Evolutionary conservation across 2,888 invertebrate species (phyloP), one percentile per base, ranked within the genome.

Genomic region (Melanchra persicariae): DNA sequence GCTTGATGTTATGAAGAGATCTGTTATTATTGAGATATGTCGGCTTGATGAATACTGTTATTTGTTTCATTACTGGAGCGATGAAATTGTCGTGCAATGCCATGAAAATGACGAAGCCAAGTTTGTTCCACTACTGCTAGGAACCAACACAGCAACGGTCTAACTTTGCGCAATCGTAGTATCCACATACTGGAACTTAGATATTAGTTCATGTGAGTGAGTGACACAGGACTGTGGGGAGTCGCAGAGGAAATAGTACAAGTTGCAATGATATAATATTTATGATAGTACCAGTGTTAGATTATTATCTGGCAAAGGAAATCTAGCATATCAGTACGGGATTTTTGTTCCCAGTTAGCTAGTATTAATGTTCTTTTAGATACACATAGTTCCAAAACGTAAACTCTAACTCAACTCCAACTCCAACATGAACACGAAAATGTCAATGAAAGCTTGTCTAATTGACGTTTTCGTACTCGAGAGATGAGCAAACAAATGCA

Each of bases 191-290:
- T 43, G 12, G 12, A 51, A 40, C 24, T 34, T n/a, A 15, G 24
- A 58, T 24, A 70, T 70, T n/a, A 70, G 43, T 57, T 70, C 9
- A 51, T n/a, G 26, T 57, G 15, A 47, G 26, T 57, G 15, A 47
- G 6, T 12, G 43, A 24, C 5, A 6, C 3, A 37, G 24, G 19
- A n/a, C 6, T 24, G 10, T 19, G 15, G 17, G 2, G 9, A 22
- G 2, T 26, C 24, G 43, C 8, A n/a, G n/a, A n/a, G n/a, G n/a
- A n/a, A n/a, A n/a, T 10, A 45, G 12, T n/a, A 17, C 17, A 12
- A 69, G 24, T 37, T 6, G 12, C n/a, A 24, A 24, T 22, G 10
- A 4, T 17, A 0, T n/a, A 9, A 47, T 47, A 8, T 8, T 47
- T 9, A n/a, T 8, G n/a, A 19, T 47, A 9, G 19, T n/a, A 8